Percentiles rank a stretch among this genome's conserved stretches.
These are phyloP conservation scores for Sinotaia quadrata DNA, from an alignment of 2,888 invertebrate species.

Conservation along the genomic window DNA sequence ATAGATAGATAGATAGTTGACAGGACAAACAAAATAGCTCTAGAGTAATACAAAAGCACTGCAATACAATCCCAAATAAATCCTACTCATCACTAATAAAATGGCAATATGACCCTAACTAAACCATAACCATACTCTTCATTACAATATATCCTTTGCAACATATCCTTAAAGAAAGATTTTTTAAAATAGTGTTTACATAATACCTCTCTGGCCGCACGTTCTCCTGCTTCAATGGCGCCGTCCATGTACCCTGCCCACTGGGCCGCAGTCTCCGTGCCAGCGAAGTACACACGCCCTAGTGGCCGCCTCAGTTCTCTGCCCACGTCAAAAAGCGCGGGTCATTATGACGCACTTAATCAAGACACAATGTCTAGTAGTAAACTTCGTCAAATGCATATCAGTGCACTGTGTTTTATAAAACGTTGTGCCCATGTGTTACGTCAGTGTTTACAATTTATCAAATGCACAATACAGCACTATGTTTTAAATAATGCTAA, in stretches of 20 bases:
- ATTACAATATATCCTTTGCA: neutral
- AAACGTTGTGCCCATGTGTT: too few relatives aligned
- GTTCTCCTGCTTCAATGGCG: slow-evolving; percentile 65
- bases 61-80: too few relatives aligned
- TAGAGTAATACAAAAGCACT: too few relatives aligned
- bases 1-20: too few relatives aligned
- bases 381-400: neutral
- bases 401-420: too few relatives aligned
- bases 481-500: too few relatives aligned
- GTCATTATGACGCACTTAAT: neutral
- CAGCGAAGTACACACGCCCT: slow-evolving; percentile 62
- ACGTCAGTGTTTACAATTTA: too few relatives aligned
- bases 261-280: slow-evolving; percentile 64
- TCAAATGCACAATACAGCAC: too few relatives aligned
- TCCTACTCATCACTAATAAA: too few relatives aligned
- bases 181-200: neutral
- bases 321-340: neutral
- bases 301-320: slow-evolving; percentile 65
- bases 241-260: slow-evolving; percentile 70
- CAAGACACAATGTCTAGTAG: neutral
- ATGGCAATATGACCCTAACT: neutral
- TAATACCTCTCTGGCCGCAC: slow-evolving; percentile 64
- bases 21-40: too few relatives aligned
- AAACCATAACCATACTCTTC: neutral
- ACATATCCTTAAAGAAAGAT: neutral